Evolutionary conservation across 2,113 vertebrate species (phyloP).

Genomic region (Nibea albiflora): DNA sequence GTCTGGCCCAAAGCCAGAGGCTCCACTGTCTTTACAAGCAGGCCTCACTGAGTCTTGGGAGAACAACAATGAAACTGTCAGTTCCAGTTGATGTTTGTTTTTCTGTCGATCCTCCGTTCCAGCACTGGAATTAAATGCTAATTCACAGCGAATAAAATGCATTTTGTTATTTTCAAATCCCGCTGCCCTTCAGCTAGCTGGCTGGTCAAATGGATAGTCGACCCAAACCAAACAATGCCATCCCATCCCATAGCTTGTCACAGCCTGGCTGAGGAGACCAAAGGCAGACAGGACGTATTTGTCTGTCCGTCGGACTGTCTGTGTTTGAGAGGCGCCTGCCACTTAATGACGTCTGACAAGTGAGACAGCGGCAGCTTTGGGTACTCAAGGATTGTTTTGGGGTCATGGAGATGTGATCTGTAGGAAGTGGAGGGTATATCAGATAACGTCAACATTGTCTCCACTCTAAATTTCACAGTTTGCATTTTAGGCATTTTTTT

Average conservation of each 20-base stretch:
- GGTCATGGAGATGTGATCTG: conserved; percentile 75
- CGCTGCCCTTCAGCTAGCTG: not conserved
- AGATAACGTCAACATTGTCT: conserved; percentile 65
- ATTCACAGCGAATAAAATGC: not conserved
- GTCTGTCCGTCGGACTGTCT: conserved; percentile 65
- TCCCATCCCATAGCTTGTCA: conserved; percentile 15
- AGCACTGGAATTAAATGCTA: conserved; percentile 8
- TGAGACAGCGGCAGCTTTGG: conserved; percentile 69
- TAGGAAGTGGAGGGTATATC: conserved; percentile 68
- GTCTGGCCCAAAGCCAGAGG: conserved; percentile 63
- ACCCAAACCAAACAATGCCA: conserved; percentile 23
- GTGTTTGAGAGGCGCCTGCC: conserved; percentile 70
- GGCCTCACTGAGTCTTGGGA: conserved; percentile 22
- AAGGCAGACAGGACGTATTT: conserved; percentile 47
- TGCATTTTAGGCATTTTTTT: conserved; percentile 30
- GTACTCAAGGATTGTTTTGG: conserved; percentile 74
- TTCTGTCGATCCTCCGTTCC: conserved; percentile 24
- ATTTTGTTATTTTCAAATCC: conserved; percentile 14
- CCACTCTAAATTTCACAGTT: conserved; percentile 51
- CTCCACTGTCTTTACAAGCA: conserved; percentile 38
- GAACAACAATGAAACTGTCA: conserved; percentile 42
- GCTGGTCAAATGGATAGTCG: conserved; percentile 10
- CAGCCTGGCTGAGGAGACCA: conserved; percentile 20
- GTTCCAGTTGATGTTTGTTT: conserved; percentile 44
- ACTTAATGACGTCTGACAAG: conserved; percentile 77